Evolutionary conservation across 2,113 vertebrate species (phyloP), one percentile per base, ranked within the genome.

Genomic region (Seriola dumerili): DNA sequence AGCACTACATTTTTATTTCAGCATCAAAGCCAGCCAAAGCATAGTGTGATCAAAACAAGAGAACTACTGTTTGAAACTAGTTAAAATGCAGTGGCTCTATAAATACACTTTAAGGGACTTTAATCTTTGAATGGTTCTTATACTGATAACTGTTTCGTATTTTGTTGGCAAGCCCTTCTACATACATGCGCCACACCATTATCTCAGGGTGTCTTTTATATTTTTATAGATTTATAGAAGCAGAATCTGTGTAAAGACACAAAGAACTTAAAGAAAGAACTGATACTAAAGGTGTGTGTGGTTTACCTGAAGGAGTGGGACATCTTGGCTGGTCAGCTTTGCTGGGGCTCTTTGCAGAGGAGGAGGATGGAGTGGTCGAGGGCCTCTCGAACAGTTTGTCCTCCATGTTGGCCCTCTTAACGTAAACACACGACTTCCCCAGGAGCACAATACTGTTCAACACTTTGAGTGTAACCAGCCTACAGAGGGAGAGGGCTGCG

Each of bases 371-470:
- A 8, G 83, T 72, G 83, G 77, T 5, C 0, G 90, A 21, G 8
- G 96, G 85, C 54, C 89, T 95, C 85, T 95, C 94, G 38, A 97
- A 97, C 76, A 99, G 88, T 89, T 98, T 99, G 77, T 97, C 97
- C 88, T 99, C 98, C 97, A 99, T 99, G 85, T 98, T 97, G 90
- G 98, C 98, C 66, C 98, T 96, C 86, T 98, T 99, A 61, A 99
- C 97, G 65, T 99, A 99, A 7, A 97, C 95, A 83, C 97, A 99
- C 0, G 98, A 99, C 83, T 99, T 99, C 16, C 98, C 98, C 93
- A 99, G 89, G n/a, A 99, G 95, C 76, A 99, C 95, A 5, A 99
- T 97, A 81, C 98, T 99, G 88, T 99, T 99, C 62, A 99, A 93
- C 32, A 99, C 96, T 93, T 99, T 99, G 1, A 99, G 92, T 19